Conservation (phyloP, 2,797 vertebrate species). For the Mastacembelus armatus region DNA sequence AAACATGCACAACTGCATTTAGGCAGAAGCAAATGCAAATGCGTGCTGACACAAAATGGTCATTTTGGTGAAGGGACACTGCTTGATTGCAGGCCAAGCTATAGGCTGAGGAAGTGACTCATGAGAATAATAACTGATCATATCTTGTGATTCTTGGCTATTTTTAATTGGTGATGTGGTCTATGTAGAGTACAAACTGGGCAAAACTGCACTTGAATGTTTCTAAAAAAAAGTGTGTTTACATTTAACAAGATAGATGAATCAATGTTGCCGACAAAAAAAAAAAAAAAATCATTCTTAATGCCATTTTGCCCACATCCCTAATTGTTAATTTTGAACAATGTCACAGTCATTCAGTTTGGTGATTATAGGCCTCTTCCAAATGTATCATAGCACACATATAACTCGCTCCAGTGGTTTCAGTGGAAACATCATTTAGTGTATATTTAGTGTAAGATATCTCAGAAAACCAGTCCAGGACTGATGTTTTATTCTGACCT, state of each 20-base stretch:
- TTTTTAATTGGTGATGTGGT: constrained; percentile 55
- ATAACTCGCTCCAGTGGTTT: constrained; percentile 29
- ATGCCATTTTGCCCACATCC: constrained; percentile 61
- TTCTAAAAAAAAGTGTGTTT: neutral
- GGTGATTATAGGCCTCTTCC: constrained; percentile 16
- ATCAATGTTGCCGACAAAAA: neutral
- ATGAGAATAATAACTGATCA: constrained; percentile 49
- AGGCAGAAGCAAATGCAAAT: constrained; percentile 60
- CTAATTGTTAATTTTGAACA: constrained; percentile 27
- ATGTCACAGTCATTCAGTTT: constrained; percentile 32
- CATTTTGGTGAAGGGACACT: constrained; percentile 42
- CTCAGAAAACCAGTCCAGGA: constrained; percentile 52
- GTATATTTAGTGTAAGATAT: constrained; percentile 41
- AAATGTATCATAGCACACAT: constrained; percentile 34
- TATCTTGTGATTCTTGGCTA: constrained; percentile 41
- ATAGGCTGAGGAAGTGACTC: constrained; percentile 61
- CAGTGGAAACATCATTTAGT: constrained; percentile 33
- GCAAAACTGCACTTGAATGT: constrained; percentile 56
- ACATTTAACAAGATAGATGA: neutral
- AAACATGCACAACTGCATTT: constrained; percentile 67
- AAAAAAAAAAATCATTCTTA: constrained; percentile 34
- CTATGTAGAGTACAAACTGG: constrained; percentile 45
- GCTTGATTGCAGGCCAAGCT: constrained; percentile 51
- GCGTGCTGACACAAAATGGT: constrained; percentile 52
- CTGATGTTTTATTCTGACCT: constrained; percentile 79